phyloP scores from a whole-genome alignment of 2,797 vertebrate genomes.

The Malurus leucopterus region DNA sequence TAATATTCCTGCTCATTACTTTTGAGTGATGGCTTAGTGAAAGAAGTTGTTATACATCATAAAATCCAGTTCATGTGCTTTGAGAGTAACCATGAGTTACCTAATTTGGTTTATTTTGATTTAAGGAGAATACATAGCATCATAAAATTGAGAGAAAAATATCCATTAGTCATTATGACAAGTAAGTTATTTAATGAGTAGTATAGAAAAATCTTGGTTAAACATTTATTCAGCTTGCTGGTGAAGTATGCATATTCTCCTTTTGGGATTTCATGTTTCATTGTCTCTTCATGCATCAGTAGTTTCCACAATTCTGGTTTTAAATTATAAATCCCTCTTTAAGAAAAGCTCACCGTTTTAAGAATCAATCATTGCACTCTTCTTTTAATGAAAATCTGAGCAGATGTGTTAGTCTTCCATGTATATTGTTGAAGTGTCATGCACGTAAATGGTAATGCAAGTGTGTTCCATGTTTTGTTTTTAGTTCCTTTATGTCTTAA shows the following conservation, averaged over 20 bases:
- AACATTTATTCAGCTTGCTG: slow-evolving; percentile 67
- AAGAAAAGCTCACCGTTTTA: slow-evolving; percentile 71
- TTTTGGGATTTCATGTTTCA: slow-evolving; percentile 63
- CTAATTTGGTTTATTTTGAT: slow-evolving; percentile 71
- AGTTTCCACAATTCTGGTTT: slow-evolving; percentile 66
- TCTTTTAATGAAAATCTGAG: slow-evolving; percentile 61
- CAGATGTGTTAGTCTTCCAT: slow-evolving; percentile 55
- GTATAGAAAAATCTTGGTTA: slow-evolving; percentile 62
- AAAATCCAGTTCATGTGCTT: slow-evolving; percentile 70
- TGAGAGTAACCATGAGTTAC: slow-evolving; percentile 67
- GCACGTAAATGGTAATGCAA: slow-evolving; percentile 47
- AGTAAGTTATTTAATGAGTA: slow-evolving; percentile 58
- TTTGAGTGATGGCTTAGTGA: slow-evolving; percentile 68
- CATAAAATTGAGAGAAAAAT: slow-evolving; percentile 64
- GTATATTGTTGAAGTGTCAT: slow-evolving; percentile 45
- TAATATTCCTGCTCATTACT: slow-evolving; percentile 62
- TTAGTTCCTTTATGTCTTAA: slow-evolving; percentile 70
- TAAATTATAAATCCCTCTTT: slow-evolving; percentile 64
- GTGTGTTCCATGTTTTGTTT: slow-evolving; percentile 52
- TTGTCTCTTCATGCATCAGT: slow-evolving; percentile 66
- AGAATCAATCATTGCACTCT: slow-evolving; percentile 55
- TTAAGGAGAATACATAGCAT: slow-evolving; percentile 67
- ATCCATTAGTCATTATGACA: slow-evolving; percentile 67
- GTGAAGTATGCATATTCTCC: slow-evolving; percentile 58
- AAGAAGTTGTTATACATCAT: slow-evolving; percentile 69